Conservation (phyloP, 2,113 vertebrate species). For the Eidolon helvum region DNA sequence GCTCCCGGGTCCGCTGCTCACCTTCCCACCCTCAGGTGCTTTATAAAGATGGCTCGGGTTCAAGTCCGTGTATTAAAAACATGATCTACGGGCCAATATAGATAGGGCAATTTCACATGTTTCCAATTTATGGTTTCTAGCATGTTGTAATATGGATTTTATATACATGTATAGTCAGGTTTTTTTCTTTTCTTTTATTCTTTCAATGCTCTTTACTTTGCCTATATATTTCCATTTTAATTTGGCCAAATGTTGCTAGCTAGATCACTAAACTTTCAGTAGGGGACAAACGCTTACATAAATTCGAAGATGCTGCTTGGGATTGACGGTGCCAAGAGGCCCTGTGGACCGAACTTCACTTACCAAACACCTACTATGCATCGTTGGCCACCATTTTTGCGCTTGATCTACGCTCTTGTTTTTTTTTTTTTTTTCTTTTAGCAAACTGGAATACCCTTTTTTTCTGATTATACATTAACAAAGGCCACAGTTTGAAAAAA, state of each 20-base stretch:
- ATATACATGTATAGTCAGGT: not conserved
- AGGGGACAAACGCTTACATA: not conserved
- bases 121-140: slow-evolving; percentile 41
- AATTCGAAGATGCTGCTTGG: not conserved
- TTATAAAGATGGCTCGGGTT: not conserved
- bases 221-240: not conserved
- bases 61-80: not conserved
- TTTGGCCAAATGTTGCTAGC: not conserved
- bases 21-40: not conserved
- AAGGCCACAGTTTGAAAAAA: not conserved
- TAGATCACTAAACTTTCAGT: not conserved
- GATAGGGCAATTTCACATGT: not conserved
- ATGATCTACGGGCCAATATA: not conserved
- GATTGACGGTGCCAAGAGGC: fast-evolving
- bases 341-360: not conserved
- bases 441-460: not conserved
- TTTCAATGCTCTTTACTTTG: not conserved
- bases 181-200: not conserved
- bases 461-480: not conserved
- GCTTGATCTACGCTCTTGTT: not conserved
- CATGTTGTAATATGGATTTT: not conserved
- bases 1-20: not conserved
- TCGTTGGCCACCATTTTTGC: fast-evolving
- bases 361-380: not conserved
- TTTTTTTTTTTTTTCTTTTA: not conserved